phyloP scores from a whole-genome alignment of 2,113 vertebrate genomes.

The Columbina picui region DNA sequence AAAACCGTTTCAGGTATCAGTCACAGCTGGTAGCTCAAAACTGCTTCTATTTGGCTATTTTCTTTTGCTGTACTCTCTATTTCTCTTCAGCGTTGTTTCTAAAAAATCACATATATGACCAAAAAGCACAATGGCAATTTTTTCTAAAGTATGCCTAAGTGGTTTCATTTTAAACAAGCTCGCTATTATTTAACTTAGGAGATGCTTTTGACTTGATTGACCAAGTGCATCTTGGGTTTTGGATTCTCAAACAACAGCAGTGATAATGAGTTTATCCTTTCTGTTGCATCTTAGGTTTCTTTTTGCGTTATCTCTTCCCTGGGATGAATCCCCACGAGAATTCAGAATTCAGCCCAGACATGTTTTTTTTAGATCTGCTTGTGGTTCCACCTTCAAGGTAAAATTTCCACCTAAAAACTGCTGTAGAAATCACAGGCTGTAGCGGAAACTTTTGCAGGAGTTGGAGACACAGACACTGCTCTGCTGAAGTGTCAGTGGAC shows the following conservation, averaged over 20 bases:
- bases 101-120: not conserved
- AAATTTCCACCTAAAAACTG: not conserved
- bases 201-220: not conserved
- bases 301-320: conserved; percentile 86
- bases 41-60: not conserved
- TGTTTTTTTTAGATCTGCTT: conserved; percentile 92
- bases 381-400: conserved; percentile 94
- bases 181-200: not conserved
- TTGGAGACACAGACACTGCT: not conserved
- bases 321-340: conserved; percentile 74
- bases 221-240: not conserved
- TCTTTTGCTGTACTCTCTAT: not conserved
- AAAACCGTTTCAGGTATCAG: not conserved
- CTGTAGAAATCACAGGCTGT: not conserved
- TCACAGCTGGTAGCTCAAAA: not conserved
- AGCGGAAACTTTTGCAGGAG: not conserved
- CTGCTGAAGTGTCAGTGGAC: not conserved
- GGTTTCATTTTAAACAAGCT: not conserved
- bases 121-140: not conserved
- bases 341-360: conserved; percentile 78
- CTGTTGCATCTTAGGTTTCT: conserved; percentile 82
- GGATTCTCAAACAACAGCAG: not conserved
- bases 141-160: not conserved
- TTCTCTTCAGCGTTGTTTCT: not conserved
- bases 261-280: not conserved